Conservation (phyloP, 2,888 invertebrate species). For the Lasioglossum oenotherae region DNA sequence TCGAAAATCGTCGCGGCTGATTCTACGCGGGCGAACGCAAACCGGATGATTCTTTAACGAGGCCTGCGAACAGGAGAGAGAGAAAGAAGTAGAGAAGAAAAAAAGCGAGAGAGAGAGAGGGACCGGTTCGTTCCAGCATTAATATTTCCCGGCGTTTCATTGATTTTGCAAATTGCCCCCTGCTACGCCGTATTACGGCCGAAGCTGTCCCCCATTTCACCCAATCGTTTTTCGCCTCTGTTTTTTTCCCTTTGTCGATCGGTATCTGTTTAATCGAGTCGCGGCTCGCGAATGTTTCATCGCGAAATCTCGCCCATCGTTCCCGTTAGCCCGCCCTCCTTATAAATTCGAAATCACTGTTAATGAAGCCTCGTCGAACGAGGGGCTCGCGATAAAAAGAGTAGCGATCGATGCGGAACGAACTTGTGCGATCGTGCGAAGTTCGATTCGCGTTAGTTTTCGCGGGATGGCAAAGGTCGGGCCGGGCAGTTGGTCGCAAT, state of each 20-base stretch:
- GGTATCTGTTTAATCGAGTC: conserved; percentile 42
- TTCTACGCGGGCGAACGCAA: conserved; percentile 21
- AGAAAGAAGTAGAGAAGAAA: background rate
- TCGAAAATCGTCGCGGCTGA: conserved; percentile 23
- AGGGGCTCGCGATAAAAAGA: background rate
- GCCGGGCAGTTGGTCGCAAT: conserved; percentile 37
- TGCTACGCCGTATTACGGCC: conserved; percentile 8
- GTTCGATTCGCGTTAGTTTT: conserved; percentile 23
- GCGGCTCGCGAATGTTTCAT: conserved; percentile 32
- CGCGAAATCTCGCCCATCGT: conserved; percentile 26
- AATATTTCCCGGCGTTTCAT: conserved; percentile 58
- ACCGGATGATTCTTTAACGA: conserved; percentile 58
- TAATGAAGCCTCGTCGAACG: background rate
- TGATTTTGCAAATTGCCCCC: conserved; percentile 56
- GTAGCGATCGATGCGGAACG: background rate
- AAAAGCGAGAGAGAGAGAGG: background rate
- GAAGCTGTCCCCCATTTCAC: background rate
- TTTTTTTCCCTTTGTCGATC: background rate
- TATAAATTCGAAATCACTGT: conserved; percentile 43
- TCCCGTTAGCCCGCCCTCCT: conserved; percentile 30
- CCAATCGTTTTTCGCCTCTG: background rate
- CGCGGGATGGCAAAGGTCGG: conserved; percentile 46
- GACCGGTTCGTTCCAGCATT: conserved; percentile 43
- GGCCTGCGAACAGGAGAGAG: background rate
- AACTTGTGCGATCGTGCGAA: background rate